These are phyloP conservation scores for Myathropa florea DNA, from an alignment of 2,888 invertebrate genomes.

Conservation along the genomic window DNA sequence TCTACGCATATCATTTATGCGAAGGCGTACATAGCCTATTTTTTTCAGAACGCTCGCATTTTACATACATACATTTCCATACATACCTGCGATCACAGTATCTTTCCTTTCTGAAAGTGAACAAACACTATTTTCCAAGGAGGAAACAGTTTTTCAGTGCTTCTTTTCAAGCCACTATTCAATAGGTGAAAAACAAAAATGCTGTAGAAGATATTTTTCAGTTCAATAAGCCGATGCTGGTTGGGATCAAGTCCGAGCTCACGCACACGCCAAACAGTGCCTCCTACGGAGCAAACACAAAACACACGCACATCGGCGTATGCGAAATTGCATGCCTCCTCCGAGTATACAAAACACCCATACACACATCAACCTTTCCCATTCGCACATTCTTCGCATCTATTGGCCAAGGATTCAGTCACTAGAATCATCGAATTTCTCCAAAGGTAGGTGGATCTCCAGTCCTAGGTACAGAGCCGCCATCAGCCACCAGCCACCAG, in stretches of 20 bases:
- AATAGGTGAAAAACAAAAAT: background rate
- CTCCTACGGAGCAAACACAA: constrained; percentile 7
- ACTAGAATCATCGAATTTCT: constrained; percentile 64
- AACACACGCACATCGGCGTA: constrained; percentile 55
- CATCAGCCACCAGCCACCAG: constrained; percentile 14
- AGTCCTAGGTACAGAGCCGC: constrained; percentile 43
- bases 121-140: background rate
- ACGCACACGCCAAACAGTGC: constrained; percentile 19
- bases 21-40: no score
- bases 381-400: constrained; percentile 69
- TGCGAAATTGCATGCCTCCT: constrained; percentile 33
- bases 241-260: background rate
- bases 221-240: constrained; percentile 4
- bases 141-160: background rate
- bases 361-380: constrained; percentile 36
- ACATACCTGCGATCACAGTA: no score
- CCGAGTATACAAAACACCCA: constrained; percentile 34
- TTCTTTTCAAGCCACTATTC: background rate
- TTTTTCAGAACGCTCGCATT: no score
- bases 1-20: no score
- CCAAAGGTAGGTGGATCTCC: constrained; percentile 70
- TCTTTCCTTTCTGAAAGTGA: background rate
- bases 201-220: background rate
- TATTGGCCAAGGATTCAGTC: constrained; percentile 68
- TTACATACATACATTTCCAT: background rate